Evolutionary conservation across 2,797 vertebrate genomes (phyloP).

Genomic region (Acanthopagrus latus): DNA sequence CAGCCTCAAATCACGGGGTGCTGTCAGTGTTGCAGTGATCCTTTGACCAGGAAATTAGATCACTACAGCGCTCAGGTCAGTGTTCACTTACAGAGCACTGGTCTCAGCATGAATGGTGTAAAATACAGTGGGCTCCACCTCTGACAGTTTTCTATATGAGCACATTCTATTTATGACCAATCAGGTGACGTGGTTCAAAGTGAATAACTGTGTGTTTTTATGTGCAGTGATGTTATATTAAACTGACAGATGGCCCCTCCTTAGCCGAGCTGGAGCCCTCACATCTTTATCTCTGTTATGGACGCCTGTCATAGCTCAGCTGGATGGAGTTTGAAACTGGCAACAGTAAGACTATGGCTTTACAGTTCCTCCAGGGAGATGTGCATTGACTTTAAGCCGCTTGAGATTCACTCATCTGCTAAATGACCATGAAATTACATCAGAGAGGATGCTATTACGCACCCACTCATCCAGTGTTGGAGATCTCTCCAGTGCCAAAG

Average conservation of each 20-base stretch:
- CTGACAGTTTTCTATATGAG: slow-evolving; percentile 2
- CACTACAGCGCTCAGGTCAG: slow-evolving; percentile 38
- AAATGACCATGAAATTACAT: slow-evolving; percentile 79
- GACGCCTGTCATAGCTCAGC: slow-evolving; percentile 61
- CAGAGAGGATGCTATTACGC: slow-evolving; percentile 60
- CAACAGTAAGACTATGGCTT: slow-evolving; percentile 67
- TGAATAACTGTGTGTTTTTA: slow-evolving; percentile 7
- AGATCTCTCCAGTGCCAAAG: slow-evolving; percentile 47
- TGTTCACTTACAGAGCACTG: slow-evolving; percentile 23
- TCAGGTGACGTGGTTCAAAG: slow-evolving; percentile 13
- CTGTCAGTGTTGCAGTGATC: slow-evolving; percentile 32
- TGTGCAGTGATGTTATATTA: slow-evolving; percentile 27
- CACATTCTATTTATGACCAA: neutral
- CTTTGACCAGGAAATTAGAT: slow-evolving; percentile 62
- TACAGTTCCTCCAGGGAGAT: slow-evolving; percentile 66
- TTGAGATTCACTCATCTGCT: slow-evolving; percentile 77
- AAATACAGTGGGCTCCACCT: slow-evolving; percentile 20
- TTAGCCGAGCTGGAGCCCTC: slow-evolving; percentile 46
- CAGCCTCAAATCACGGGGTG: slow-evolving; percentile 16
- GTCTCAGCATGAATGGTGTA: slow-evolving; percentile 15
- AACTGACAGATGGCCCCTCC: slow-evolving; percentile 52
- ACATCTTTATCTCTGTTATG: slow-evolving; percentile 57
- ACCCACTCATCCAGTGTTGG: slow-evolving; percentile 62
- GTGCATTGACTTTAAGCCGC: slow-evolving; percentile 73
- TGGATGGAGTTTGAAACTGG: slow-evolving; percentile 64